Evolutionary conservation across 2,113 vertebrate genomes (phyloP), one percentile per base, ranked within the genome.

Genomic region (Percina caprodes): DNA sequence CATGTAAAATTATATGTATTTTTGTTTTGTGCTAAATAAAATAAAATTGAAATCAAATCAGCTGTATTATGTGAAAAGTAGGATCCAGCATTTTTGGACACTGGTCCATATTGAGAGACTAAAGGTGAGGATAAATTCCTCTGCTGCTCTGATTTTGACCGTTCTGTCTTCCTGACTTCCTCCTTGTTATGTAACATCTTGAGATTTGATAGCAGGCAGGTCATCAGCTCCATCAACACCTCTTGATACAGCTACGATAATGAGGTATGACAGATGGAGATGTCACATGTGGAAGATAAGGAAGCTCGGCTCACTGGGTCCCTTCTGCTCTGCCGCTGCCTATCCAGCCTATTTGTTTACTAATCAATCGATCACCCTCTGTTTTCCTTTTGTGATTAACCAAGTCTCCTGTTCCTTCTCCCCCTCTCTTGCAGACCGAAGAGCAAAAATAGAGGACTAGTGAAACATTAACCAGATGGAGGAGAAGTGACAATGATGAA

Each of bases 381-480:
- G 86, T 90, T 93, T 90, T 91, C 81, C 86, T 80, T 85, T 92
- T 87, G 89, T 93, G 79, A 92, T 90, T 92, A 89, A 90, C 90
- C 88, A 90, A 90, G 72, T 83, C 80, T 91, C 80, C 68, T 61
- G 71, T 71, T 81, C 71, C 81, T 35, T 74, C 70, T 39, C 80
- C 88, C 71, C 52, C 69, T 48, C 75, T 74, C 62, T 51, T 58
- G 62, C 56, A 52, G 77, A 59, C 77, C 3, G 49, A 63, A 63
- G 63, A 39, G 82, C 52, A 75, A 82, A 81, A 74, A 74, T 6
- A 61, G 79, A 79, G 79, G 79, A 73, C 39, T 74, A 69, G 93
- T 94, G 87, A 95, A 95, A 94, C 93, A 95, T 95, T 95, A 95
- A 94, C 94, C 89, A 83, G 88, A 83, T 30, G 15, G 83, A 83